Evolutionary conservation across 2,113 vertebrate species (phyloP).

Genomic region (Zapornia atra): DNA sequence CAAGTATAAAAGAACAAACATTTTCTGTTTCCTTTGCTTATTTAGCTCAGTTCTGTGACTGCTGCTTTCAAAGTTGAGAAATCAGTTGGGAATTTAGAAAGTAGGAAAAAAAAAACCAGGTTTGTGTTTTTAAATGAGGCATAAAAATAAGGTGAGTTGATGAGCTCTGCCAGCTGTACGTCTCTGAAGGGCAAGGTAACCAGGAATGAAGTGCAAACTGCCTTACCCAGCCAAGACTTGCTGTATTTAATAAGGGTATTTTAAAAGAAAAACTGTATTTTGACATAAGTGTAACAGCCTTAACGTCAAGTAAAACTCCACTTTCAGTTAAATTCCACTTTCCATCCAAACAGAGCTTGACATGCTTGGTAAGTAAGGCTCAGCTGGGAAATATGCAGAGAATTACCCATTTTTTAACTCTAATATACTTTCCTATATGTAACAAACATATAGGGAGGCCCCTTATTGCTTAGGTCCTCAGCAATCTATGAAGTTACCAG

Average conservation of each 20-base stretch:
- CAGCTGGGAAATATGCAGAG: not conserved
- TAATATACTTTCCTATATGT: too few relatives aligned
- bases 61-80: constrained; percentile 29
- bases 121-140: not conserved
- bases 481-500: not conserved
- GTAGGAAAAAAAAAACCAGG: constrained; percentile 16
- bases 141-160: constrained; percentile 26
- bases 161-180: not conserved
- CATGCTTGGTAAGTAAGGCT: not conserved
- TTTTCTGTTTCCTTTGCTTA: constrained; percentile 52
- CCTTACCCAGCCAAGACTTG: not conserved
- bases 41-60: constrained; percentile 56
- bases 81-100: constrained; percentile 46
- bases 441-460: not conserved
- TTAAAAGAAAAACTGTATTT: constrained; percentile 5
- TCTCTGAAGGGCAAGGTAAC: constrained; percentile 50
- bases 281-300: not conserved
- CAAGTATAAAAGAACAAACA: constrained; percentile 62
- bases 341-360: not conserved
- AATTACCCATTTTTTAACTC: not conserved
- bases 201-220: constrained; percentile 11
- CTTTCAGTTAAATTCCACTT: not conserved
- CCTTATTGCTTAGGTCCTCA: not conserved
- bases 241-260: not conserved
- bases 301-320: not conserved